Evolutionary conservation across 2,888 invertebrate species (phyloP).

Genomic region (Watsonalla cultraria): DNA sequence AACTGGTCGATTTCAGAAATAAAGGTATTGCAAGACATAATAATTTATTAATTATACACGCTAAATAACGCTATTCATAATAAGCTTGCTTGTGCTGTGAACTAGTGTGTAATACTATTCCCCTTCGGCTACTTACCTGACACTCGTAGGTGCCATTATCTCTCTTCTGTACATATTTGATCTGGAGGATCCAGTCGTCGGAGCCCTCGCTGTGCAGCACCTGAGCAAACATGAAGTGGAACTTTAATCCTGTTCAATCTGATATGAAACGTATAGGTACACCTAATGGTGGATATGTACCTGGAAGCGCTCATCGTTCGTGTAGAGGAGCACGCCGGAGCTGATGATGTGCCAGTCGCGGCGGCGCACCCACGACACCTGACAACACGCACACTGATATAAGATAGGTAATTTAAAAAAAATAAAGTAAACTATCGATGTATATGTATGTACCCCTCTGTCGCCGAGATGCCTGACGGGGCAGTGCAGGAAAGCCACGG

Average conservation of each 20-base stretch:
- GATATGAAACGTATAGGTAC: background rate
- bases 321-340: conserved; percentile 93
- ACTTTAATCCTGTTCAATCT: background rate
- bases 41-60: too few species aligned
- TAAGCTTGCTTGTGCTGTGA: too few species aligned
- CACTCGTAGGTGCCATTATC: conserved; percentile 96
- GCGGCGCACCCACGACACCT: conserved; percentile 95
- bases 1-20: too few species aligned
- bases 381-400: conserved; percentile 39
- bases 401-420: too few species aligned
- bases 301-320: conserved; percentile 92
- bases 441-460: conserved; percentile 73
- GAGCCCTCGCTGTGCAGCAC: conserved; percentile 90
- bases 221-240: conserved; percentile 20
- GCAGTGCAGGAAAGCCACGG: conserved; percentile 89
- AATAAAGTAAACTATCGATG: too few species aligned
- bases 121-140: conserved; percentile 86
- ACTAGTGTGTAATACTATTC: too few species aligned
- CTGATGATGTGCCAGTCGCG: conserved; percentile 96
- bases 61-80: too few species aligned
- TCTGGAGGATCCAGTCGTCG: conserved; percentile 94
- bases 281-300: conserved; percentile 28
- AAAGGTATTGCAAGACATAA: too few species aligned
- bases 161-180: conserved; percentile 93
- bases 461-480: conserved; percentile 87